phyloP scores from a whole-genome alignment of 2,797 vertebrate species.

The Silurus lanzhouensis region DNA sequence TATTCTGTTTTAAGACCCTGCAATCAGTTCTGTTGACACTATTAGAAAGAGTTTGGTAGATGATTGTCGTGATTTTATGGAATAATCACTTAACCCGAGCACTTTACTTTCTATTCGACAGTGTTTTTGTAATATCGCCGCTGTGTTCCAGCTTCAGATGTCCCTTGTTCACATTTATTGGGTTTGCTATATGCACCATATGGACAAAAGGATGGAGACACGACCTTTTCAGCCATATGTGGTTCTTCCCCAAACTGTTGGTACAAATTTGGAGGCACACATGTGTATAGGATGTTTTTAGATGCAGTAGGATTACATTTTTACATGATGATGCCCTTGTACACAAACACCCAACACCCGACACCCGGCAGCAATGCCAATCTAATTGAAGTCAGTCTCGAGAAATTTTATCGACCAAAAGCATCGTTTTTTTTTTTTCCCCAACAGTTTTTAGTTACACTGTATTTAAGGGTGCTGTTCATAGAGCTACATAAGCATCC shows the following conservation, averaged over 20 bases:
- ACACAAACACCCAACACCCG: no score
- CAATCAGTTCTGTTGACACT: neutral
- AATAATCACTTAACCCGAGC: neutral
- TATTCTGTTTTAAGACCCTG: neutral
- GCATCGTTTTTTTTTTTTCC: no score
- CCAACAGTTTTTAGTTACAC: neutral
- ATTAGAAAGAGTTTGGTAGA: neutral
- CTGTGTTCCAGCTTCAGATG: neutral
- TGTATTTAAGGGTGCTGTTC: neutral
- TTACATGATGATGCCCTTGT: no score
- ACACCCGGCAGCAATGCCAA: neutral
- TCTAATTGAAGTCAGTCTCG: neutral
- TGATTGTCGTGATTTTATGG: slow-evolving; percentile 1
- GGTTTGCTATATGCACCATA: neutral
- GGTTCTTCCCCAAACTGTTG: no score
- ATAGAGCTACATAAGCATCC: neutral
- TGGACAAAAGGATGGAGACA: no score
- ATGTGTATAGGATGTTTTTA: no score
- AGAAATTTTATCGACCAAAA: neutral
- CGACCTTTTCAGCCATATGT: no score
- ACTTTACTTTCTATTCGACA: neutral
- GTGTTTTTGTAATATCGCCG: neutral
- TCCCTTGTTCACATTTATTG: neutral
- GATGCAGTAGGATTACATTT: no score
- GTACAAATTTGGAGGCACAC: no score